A percentile compares a stretch with the other conserved stretches of the same genome.
Evolutionary conservation across 2,113 vertebrate genomes (phyloP).

Genomic region (Larimichthys crocea): DNA sequence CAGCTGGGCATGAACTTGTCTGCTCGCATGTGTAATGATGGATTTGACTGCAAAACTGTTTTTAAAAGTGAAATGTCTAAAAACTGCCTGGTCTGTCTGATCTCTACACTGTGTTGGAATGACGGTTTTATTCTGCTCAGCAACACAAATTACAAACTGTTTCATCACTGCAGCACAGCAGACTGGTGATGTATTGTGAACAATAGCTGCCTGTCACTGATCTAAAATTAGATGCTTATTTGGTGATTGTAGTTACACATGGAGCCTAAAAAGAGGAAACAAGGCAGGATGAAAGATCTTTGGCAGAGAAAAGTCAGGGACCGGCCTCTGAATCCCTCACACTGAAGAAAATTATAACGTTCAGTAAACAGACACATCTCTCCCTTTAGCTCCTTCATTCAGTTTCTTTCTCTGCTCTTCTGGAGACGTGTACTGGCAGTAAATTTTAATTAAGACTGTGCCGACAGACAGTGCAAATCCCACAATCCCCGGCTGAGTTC

Average conservation of each 20-base stretch:
- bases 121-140: neutral
- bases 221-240: conserved; percentile 53
- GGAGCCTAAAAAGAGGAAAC: conserved; percentile 25
- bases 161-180: conserved; percentile 10
- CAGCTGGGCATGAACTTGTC: neutral
- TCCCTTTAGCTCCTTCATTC: neutral
- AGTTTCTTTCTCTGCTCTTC: neutral
- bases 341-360: conserved; percentile 4
- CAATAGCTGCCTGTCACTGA: neutral
- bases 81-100: neutral
- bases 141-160: conserved; percentile 1
- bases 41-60: neutral
- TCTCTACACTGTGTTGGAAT: neutral
- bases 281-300: conserved; percentile 10
- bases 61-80: neutral
- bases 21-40: neutral
- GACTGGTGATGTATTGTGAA: neutral
- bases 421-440: conserved; percentile 22
- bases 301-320: neutral
- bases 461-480: conserved; percentile 51
- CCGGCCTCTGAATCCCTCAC: neutral
- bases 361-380: neutral
- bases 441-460: conserved; percentile 48
- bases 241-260: conserved; percentile 8
- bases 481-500: conserved; percentile 55